Evolutionary conservation across 2,888 invertebrate genomes (phyloP), one percentile per base, ranked within the genome.

Genomic region (Yponomeuta plumbellus): DNA sequence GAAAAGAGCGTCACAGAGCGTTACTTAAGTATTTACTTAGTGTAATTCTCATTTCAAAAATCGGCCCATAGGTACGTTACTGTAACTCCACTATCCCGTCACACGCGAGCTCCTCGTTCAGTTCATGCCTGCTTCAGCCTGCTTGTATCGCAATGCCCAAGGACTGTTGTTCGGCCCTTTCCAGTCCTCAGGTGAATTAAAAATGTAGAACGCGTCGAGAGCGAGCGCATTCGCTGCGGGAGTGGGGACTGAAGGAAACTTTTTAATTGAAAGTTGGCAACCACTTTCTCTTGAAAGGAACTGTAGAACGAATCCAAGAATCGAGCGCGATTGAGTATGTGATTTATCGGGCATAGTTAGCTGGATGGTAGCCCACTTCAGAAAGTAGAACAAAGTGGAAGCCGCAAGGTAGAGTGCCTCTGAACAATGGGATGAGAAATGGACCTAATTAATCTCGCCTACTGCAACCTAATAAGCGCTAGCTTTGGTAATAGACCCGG

Each of bases 251-350:
- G 44, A 44, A 44, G 26, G 11, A 17, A 61, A 61, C 26, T 26
- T 26, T 64, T 64, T 64, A 64, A 64, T 64, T 64, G 63, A 64
- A 64, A 64, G 21, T 64, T 64, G 63, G 63, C 63, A 22, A 34
- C 21, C 23, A 26, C 44, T 63, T 40, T 40, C 17, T 44, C 17
- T 44, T 44, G 39, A 8, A 26, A 17, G 17, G 62, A 62, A 17
- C 39, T 5, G 59, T 20, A 21, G 44, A 44, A 44, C 8, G 44
- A 13, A 10, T 11, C 44, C 11, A 11, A 44, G 17, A 44, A 44
- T 17, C 13, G 44, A 17, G 17, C 44, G 44, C 13, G 44, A 34
- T 34, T 34, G 34, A 34, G 34, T 3, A 44, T 17, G 17, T 44
- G 44, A 44, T 44, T 44, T 44, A 44, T 44, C 3, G 13, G 17